Base-by-base conservation (phyloP, 1,140 invertebrate genomes). In the Chironomus tepperi region DNA sequence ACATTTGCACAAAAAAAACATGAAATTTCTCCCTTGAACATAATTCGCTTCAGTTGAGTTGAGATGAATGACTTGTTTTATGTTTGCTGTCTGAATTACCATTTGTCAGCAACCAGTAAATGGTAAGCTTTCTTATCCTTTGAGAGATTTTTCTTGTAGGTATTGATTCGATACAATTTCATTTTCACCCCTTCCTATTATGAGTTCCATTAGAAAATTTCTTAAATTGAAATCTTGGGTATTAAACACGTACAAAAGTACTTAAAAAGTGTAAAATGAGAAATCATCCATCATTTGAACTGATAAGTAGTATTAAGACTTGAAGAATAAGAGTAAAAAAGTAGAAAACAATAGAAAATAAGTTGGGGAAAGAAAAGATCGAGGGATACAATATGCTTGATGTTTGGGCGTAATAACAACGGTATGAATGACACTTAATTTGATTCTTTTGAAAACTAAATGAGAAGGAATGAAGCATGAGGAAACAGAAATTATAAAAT, bases 211-310 rank as follows among this genome's bases (percentile, higher is more conserved):
- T 57, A n/a, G 47, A 15, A 57, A 34, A 34, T 34, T 1, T 34
- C 24, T 34, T 34, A 34, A 34, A 34, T 34, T 34, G 24, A 34
- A 34, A 34, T 34, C 24, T 34, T 34, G 24, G 24, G 47, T n/a
- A 57, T 57, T 57, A 57, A 57, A 57, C 47, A 57, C 47, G 47
- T 57, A 57, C 47, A 57, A 57, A 57, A 57, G 12, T 57, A 57
- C 47, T 57, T 57, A 57, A 47, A 47, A 57, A n/a, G 47, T 57
- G 47, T 57, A 57, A 57, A 57, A 57, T 57, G 47, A 57, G 47
- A 57, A 57, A 57, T 57, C 47, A 57, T 57, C n/a, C 47, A 57
- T 57, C 47, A 57, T 57, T 57, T n/a, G n/a, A 57, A 34, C 24
- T 57, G 9, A 57, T 57, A n/a, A n/a, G n/a, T n/a, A 57, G 47